phyloP scores from a whole-genome alignment of 2,888 invertebrate genomes.

The Thumatha senex region DNA sequence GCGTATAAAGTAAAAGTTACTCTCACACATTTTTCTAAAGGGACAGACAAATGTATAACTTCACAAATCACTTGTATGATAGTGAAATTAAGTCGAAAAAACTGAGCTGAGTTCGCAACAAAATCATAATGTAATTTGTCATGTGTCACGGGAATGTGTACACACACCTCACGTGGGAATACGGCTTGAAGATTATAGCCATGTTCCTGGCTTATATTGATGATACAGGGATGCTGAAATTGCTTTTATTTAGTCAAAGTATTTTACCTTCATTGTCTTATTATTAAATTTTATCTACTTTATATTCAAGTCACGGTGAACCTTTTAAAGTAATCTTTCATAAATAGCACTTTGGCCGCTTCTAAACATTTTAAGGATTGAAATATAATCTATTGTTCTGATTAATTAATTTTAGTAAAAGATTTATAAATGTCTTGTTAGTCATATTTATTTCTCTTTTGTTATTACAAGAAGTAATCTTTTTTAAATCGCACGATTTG shows the following conservation, averaged over 20 bases:
- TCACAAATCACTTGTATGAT: background rate
- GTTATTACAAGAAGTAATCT: conserved; percentile 26
- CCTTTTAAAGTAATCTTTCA: conserved; percentile 32
- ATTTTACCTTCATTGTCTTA: conserved; percentile 34
- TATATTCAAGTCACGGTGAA: conserved; percentile 30
- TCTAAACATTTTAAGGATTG: conserved; percentile 22
- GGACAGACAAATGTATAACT: no score
- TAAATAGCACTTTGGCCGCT: conserved; percentile 24
- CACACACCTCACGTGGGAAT: conserved; percentile 29
- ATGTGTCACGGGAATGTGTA: conserved; percentile 47
- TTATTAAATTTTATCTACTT: conserved; percentile 32
- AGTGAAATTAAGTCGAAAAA: conserved; percentile 57
- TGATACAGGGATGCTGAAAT: conserved; percentile 20
- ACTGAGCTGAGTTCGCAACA: conserved; percentile 49
- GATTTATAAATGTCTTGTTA: conserved; percentile 22
- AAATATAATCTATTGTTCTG: conserved; percentile 13
- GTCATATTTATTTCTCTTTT: conserved; percentile 32
- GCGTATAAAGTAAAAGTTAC: no score
- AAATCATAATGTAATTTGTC: conserved; percentile 73
- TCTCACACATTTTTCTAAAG: no score
- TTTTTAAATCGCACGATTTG: no score
- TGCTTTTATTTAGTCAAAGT: conserved; percentile 24
- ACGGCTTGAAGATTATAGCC: conserved; percentile 18
- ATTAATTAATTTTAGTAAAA: conserved; percentile 30
- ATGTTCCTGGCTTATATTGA: conserved; percentile 27